These are phyloP conservation scores for Nomia melanderi DNA, from an alignment of 1,140 invertebrate genomes.

Conservation along the genomic window DNA sequence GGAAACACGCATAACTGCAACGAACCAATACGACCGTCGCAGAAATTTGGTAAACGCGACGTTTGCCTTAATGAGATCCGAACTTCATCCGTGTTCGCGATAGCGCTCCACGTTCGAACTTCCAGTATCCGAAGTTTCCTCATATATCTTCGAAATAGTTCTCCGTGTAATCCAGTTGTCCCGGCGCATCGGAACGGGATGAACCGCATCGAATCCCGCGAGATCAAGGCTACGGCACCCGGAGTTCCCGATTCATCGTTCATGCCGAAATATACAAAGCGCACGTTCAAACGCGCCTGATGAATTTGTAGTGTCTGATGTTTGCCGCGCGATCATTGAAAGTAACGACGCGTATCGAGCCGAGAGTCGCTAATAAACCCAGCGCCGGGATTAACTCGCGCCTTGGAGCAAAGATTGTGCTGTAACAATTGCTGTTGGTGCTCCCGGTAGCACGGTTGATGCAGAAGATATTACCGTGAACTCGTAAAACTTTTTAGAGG, in stretches of 20 bases:
- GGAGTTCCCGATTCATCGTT: background rate
- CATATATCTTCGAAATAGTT: constrained; percentile 43
- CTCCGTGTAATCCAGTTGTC: constrained; percentile 40
- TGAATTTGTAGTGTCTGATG: background rate
- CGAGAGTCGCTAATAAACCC: too few relatives aligned
- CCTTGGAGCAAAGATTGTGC: too few relatives aligned
- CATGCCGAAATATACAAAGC: background rate
- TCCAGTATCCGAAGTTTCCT: constrained; percentile 20
- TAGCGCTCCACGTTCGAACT: too few relatives aligned
- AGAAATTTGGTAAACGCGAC: constrained; percentile 3
- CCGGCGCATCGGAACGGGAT: constrained; percentile 11
- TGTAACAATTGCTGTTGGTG: too few relatives aligned
- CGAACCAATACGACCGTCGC: background rate
- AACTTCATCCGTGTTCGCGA: background rate
- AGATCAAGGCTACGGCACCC: constrained; percentile 7
- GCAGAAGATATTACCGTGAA: too few relatives aligned
- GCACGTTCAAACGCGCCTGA: background rate
- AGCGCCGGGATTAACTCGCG: too few relatives aligned
- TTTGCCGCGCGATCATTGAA: background rate
- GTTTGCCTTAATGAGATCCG: background rate
- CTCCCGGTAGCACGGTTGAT: too few relatives aligned
- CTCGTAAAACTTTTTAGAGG: too few relatives aligned
- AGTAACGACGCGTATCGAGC: background rate
- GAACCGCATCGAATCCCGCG: constrained; percentile 25
- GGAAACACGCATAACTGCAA: background rate